These are phyloP conservation scores for Macquaria australasica DNA, from an alignment of 2,113 vertebrate species.

Conservation along the genomic window DNA sequence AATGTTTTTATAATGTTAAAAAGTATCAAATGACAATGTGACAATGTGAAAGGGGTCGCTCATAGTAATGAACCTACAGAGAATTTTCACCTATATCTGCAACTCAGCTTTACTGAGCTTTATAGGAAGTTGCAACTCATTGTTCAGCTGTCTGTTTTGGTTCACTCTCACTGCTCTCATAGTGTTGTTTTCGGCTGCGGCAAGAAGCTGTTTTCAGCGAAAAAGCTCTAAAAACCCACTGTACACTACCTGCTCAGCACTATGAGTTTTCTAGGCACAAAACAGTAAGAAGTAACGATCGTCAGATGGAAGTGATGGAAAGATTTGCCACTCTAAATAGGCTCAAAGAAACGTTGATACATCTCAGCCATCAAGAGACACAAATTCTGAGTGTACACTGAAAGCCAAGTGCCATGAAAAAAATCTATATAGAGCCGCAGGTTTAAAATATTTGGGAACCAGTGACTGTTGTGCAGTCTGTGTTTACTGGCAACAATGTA, in stretches of 20 bases:
- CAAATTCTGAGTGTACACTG: slow-evolving; percentile 24
- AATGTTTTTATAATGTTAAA: too few relatives aligned
- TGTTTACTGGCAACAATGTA: background rate
- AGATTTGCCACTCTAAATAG: background rate
- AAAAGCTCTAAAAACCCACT: background rate
- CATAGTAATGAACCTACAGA: too few relatives aligned
- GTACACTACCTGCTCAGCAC: background rate
- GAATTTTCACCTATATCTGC: too few relatives aligned
- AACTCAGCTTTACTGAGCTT: too few relatives aligned
- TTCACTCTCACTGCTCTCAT: too few relatives aligned
- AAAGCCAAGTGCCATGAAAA: slow-evolving; percentile 30
- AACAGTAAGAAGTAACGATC: background rate
- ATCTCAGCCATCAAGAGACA: slow-evolving; percentile 18
- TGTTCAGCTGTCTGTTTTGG: background rate
- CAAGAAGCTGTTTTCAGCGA: too few relatives aligned
- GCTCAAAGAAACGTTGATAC: background rate
- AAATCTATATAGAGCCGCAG: background rate
- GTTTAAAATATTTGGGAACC: slow-evolving; percentile 47
- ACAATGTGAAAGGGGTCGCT: too few relatives aligned
- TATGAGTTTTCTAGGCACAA: background rate
- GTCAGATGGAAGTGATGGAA: background rate
- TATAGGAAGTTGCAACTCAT: background rate
- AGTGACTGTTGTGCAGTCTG: slow-evolving; percentile 4
- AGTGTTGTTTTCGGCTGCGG: too few relatives aligned
- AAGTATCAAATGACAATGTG: too few relatives aligned